Conservation (phyloP, 2,888 invertebrate genomes). For the Thysanoteuthis rhombus region DNA sequence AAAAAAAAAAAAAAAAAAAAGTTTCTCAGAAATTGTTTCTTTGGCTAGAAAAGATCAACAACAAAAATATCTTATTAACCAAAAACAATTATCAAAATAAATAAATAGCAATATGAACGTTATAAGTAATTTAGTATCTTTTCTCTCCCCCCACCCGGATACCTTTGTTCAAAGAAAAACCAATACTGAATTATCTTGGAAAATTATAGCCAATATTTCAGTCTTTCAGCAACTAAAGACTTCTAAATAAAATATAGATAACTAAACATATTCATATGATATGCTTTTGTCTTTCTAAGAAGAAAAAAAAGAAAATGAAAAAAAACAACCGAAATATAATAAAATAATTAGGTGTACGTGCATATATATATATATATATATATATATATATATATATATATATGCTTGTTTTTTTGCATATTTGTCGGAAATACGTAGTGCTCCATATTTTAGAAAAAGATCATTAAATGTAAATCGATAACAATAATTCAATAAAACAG, state of each 20-base stretch:
- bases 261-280: neutral
- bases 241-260: neutral
- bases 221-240: neutral
- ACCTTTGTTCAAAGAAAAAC: neutral
- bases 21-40: neutral
- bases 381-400: slow-evolving; percentile 12
- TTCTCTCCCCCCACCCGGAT: neutral
- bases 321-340: neutral
- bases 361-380: neutral
- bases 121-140: neutral
- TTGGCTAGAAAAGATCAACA: neutral
- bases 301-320: neutral
- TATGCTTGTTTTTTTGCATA: too few species aligned
- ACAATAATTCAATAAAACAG: too few species aligned
- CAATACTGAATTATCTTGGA: neutral
- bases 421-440: too few species aligned
- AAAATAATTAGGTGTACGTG: neutral
- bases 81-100: neutral
- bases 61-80: slow-evolving; percentile 12
- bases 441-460: too few species aligned
- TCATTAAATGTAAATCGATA: neutral
- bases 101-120: neutral
- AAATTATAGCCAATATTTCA: neutral
- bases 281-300: neutral
- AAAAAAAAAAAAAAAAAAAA: neutral